phyloP scores from a whole-genome alignment of 2,888 invertebrate genomes.

The Dynastes hyllus region DNA sequence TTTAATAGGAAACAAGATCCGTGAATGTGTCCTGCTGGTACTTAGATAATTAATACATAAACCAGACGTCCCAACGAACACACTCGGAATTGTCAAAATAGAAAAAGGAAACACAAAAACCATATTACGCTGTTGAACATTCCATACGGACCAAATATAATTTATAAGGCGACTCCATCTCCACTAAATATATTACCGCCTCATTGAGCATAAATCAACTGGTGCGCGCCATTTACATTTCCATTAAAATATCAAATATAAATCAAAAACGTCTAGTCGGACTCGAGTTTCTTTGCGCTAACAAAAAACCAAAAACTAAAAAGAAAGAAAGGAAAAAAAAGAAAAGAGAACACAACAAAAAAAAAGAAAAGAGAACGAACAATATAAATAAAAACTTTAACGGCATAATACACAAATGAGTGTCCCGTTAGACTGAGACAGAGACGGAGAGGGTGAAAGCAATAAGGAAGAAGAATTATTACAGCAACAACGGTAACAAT shows the following conservation, averaged over 20 bases:
- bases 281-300: slow-evolving; percentile 52
- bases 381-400: slow-evolving; percentile 45
- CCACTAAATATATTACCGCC: slow-evolving; percentile 47
- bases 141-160: slow-evolving; percentile 43
- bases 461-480: slow-evolving; percentile 34
- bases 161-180: slow-evolving; percentile 45
- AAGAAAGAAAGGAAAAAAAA: slow-evolving; percentile 10
- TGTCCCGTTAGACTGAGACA: slow-evolving; percentile 23
- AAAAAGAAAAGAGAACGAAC: slow-evolving; percentile 3
- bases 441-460: not conserved
- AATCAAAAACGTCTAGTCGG: slow-evolving; percentile 54
- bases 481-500: slow-evolving; percentile 27
- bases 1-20: slow-evolving; percentile 5
- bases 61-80: slow-evolving; percentile 8
- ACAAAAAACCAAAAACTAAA: slow-evolving; percentile 21
- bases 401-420: slow-evolving; percentile 43
- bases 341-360: too few relatives aligned
- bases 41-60: slow-evolving; percentile 33
- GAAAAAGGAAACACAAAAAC: slow-evolving; percentile 33
- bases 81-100: slow-evolving; percentile 31
- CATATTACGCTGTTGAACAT: slow-evolving; percentile 37
- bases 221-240: slow-evolving; percentile 58
- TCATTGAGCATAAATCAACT: slow-evolving; percentile 53
- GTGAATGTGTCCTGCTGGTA: not conserved
- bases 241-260: slow-evolving; percentile 56